Evolutionary conservation across 37 sponge, comb jelly and placozoan genomes (phyloP).

Genomic region (Haliclona indistincta): DNA sequence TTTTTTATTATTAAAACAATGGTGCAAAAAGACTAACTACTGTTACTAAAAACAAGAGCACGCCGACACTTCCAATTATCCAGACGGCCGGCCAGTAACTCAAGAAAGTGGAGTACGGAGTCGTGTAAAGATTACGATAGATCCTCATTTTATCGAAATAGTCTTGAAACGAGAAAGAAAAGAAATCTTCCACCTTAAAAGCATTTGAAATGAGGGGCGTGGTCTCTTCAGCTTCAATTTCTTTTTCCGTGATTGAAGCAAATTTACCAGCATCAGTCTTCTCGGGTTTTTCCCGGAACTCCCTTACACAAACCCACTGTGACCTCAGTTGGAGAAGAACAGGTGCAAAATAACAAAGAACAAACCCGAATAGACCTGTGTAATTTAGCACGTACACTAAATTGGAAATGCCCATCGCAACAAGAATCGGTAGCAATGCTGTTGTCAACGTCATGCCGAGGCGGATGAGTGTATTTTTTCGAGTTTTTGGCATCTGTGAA

Average conservation of each 20-base stretch:
- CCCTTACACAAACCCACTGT: slow-evolving; percentile 16
- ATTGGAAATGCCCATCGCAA: slow-evolving; percentile 75
- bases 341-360: slow-evolving; percentile 64
- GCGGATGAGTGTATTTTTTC: slow-evolving; percentile 23
- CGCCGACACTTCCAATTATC: too few species aligned
- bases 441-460: slow-evolving; percentile 33
- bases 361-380: slow-evolving; percentile 72
- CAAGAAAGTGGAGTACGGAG: slow-evolving; percentile 3
- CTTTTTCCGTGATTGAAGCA: too few species aligned
- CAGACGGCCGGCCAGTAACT: too few species aligned
- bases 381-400: slow-evolving; percentile 76
- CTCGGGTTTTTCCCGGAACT: too few species aligned
- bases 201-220: too few species aligned
- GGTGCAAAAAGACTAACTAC: too few species aligned
- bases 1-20: too few species aligned
- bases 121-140: background rate
- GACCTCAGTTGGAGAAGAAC: background rate
- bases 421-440: slow-evolving; percentile 66
- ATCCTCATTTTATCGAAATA: background rate
- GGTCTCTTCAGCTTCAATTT: too few species aligned
- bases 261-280: too few species aligned
- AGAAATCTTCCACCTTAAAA: too few species aligned
- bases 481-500: background rate
- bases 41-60: too few species aligned
- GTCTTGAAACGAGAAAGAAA: too few species aligned